A percentile compares a stretch with the other conserved stretches of the same genome.
These are phyloP conservation scores for Centropus bengalensis DNA, from an alignment of 2,113 vertebrate genomes.

Conservation along the genomic window DNA sequence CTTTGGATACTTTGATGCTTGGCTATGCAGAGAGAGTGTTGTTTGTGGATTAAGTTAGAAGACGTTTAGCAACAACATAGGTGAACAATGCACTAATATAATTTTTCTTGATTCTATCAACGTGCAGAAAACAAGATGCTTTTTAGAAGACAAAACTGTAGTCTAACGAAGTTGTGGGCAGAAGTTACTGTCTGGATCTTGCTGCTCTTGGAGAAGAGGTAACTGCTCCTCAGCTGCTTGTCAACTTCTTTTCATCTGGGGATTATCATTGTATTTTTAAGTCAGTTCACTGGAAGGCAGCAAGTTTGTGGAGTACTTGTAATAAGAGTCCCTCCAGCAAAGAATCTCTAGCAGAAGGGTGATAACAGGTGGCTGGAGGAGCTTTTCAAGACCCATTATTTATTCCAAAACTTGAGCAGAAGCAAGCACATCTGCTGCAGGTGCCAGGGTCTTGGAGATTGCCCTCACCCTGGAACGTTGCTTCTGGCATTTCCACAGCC, in stretches of 20 bases:
- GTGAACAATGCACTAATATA: neutral
- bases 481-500: neutral
- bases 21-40: neutral
- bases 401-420: neutral
- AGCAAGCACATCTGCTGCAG: neutral
- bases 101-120: neutral
- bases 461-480: neutral
- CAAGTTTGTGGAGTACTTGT: constrained; percentile 54
- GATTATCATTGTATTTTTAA: neutral
- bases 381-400: neutral
- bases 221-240: constrained; percentile 27
- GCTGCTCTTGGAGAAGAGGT: neutral
- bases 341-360: constrained; percentile 44
- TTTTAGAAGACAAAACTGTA: neutral
- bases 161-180: neutral
- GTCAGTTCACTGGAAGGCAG: constrained; percentile 22
- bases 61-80: neutral
- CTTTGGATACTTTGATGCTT: neutral
- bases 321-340: constrained; percentile 27
- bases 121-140: neutral
- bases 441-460: neutral
- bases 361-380: constrained; percentile 44
- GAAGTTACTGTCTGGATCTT: neutral
- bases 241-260: constrained; percentile 6
- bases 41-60: neutral